phyloP scores from a whole-genome alignment of 64 coral and sea anemone species.

The Pocillopora damicornis region DNA sequence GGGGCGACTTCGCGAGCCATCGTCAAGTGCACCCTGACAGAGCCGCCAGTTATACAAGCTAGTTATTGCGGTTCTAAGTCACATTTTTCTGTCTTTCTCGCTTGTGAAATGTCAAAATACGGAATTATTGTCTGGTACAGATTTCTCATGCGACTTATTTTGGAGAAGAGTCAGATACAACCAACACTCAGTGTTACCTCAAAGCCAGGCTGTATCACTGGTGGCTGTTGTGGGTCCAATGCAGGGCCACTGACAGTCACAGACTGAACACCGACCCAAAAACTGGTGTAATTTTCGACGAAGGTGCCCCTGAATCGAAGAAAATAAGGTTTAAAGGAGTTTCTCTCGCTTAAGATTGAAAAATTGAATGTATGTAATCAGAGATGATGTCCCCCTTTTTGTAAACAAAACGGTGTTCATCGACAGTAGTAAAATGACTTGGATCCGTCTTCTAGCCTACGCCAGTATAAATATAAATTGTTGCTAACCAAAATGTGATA shows the following conservation, averaged over 20 bases:
- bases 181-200: background rate
- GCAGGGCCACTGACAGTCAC: background rate
- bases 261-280: constrained; percentile 19
- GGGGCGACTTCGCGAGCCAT: no score
- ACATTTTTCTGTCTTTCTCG: no score
- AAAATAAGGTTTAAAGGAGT: background rate
- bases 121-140: no score
- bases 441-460: no score
- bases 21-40: no score
- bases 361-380: background rate
- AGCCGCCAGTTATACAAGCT: no score
- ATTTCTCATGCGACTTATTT: no score
- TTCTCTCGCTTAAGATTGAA: background rate
- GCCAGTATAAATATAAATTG: no score
- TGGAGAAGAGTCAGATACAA: background rate
- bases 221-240: background rate
- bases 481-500: constrained; percentile 50
- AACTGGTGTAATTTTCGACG: background rate
- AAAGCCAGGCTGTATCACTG: constrained; percentile 7
- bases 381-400: background rate
- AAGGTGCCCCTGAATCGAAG: background rate
- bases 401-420: no score
- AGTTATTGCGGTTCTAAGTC: no score
- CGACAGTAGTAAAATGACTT: no score
- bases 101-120: no score